These are phyloP conservation scores for Pseudococcus longispinus DNA, from an alignment of 2,888 invertebrate species.

Conservation along the genomic window DNA sequence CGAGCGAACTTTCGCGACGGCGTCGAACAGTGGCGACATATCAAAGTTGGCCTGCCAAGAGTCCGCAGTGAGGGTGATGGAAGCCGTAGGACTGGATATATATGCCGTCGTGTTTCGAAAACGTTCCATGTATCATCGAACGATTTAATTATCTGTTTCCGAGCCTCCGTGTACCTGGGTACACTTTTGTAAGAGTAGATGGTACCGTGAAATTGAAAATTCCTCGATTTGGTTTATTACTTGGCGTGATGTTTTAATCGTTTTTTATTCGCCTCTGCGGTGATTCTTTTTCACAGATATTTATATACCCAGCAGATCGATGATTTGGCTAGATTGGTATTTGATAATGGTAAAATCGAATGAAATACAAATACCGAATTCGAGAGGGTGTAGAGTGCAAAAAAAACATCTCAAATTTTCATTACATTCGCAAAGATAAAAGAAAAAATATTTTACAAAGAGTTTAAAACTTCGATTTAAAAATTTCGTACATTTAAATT, in stretches of 20 bases:
- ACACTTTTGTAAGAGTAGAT: neutral
- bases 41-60: neutral
- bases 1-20: neutral
- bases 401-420: too few species aligned
- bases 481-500: too few species aligned
- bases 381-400: too few species aligned
- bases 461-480: too few species aligned
- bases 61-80: neutral
- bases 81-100: neutral
- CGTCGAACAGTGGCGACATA: neutral
- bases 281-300: neutral
- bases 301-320: neutral
- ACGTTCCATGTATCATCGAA: neutral
- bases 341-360: too few species aligned
- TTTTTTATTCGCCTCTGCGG: neutral
- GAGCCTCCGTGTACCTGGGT: neutral
- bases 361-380: too few species aligned
- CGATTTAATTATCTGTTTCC: neutral
- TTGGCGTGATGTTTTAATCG: neutral
- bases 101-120: neutral
- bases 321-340: neutral
- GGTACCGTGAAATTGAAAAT: conserved; percentile 11
- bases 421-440: too few species aligned
- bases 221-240: neutral
- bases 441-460: too few species aligned